Conservation (phyloP, 1,140 invertebrate species). For the Halesus radiatus region DNA sequence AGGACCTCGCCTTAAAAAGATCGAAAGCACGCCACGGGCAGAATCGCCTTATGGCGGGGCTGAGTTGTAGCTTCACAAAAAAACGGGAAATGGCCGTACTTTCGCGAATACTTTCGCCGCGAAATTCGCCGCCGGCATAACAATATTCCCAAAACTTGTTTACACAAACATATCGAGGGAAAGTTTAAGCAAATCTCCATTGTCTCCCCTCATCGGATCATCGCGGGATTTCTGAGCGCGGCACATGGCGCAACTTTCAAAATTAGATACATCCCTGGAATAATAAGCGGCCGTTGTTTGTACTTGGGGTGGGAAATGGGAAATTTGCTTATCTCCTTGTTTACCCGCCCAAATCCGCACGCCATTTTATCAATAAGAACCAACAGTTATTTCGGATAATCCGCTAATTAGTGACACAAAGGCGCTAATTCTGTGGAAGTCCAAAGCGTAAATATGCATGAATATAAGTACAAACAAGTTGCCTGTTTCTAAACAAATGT, state of each 20-base stretch:
- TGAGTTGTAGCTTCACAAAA: constrained; percentile 6
- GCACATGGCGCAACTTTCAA: constrained; percentile 46
- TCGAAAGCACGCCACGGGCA: not conserved
- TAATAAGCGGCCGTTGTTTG: constrained; percentile 40
- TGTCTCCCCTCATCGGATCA: constrained; percentile 20
- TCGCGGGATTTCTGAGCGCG: constrained; percentile 2
- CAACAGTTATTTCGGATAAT: not conserved
- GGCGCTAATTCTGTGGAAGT: not conserved
- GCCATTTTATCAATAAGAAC: constrained; percentile 13
- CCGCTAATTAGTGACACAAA: not conserved
- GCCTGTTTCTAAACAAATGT: too few species aligned
- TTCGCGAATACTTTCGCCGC: not conserved
- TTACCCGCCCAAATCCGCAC: constrained; percentile 24
- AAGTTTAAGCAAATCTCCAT: constrained; percentile 39
- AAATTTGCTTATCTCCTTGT: constrained; percentile 29
- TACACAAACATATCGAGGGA: constrained; percentile 21
- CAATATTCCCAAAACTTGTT: constrained; percentile 25
- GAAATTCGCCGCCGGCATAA: constrained; percentile 14
- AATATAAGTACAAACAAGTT: too few species aligned
- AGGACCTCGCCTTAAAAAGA: not conserved
- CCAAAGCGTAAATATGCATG: too few species aligned
- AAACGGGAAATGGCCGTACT: constrained; percentile 1
- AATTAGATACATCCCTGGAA: constrained; percentile 50
- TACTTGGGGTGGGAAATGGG: not conserved
- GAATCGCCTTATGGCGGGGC: constrained; percentile 19